Evolutionary conservation across 2,113 vertebrate genomes (phyloP), one percentile per base, ranked within the genome.

Genomic region (Microcebus lehilahytsara): DNA sequence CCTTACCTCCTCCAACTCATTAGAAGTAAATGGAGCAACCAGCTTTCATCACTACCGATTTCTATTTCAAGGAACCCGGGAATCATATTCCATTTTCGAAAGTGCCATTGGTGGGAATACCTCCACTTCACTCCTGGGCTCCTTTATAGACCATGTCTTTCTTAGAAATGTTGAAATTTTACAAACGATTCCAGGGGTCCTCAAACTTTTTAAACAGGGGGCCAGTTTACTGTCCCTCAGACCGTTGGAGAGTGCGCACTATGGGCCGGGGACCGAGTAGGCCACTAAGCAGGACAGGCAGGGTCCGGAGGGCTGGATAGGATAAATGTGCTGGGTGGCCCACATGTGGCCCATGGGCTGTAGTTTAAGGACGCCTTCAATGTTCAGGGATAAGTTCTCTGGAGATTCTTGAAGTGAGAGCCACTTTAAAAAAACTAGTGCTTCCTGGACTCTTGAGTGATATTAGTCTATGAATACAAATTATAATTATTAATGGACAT

Each of bases 11-110:
- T 95, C 56, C 32, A 89, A 51, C 27, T 89, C 27, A 62, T 67
- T 78, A 80, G 42, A 84, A 90, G 60, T 37, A 96, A 97, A 90
- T 58, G 27, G 64, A 93, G 11, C 92, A 84, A 79, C 32, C 69
- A 71, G 1, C 56, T 49, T 86, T 4, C 13, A 51, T 56, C n/a
- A 51, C 14, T 87, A 60, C 37, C 89, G 80, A 84, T 66, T 84
- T 97, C 66, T 90, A 1, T 46, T 53, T 92, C 83, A 93, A 92
- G 85, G 49, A 86, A 49, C 27, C 58, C 27, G 19, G 58, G 42
- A 94, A 86, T 74, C 46, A 85, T 37, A 81, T 56, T 94, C 23
- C 79, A 6, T 93, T 96, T 96, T 95, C 74, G n/a, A 93, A 87
- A 93, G 25, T 37, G 58, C 91, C 74, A n/a, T 77, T 95, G 78